A percentile compares a stretch with the other conserved stretches of the same genome.
Conservation (phyloP, 2,797 vertebrate species). For the Tapera naevia region DNA sequence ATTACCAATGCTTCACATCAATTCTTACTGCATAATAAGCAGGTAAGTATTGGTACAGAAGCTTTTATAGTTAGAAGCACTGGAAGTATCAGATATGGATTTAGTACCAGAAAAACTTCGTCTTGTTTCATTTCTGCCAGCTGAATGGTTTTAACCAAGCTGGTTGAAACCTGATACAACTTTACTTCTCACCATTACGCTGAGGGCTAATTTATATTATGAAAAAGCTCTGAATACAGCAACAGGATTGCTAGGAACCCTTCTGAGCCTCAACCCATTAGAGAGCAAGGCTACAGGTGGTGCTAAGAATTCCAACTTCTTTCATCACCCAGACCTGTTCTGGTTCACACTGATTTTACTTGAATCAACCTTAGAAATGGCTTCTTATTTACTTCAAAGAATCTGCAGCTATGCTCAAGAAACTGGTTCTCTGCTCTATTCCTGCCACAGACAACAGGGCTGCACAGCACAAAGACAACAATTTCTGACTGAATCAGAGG, state of each 20-base stretch:
- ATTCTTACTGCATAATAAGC: background rate
- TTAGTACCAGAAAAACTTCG: background rate
- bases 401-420: background rate
- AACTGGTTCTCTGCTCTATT: background rate
- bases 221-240: background rate
- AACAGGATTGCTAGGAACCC: background rate
- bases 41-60: background rate
- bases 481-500: background rate
- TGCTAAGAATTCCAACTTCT: background rate
- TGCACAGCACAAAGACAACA: background rate
- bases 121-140: background rate
- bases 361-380: background rate
- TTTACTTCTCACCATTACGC: background rate
- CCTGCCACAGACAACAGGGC: slow-evolving; percentile 4
- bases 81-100: background rate
- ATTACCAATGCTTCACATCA: background rate
- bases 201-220: background rate
- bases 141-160: background rate
- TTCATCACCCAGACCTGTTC: background rate
- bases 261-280: background rate
- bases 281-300: background rate
- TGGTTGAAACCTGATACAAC: background rate
- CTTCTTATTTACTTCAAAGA: background rate
- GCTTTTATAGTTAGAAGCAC: background rate
- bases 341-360: background rate